These are phyloP conservation scores for Helicoverpa armigera DNA, from an alignment of 1,140 invertebrate genomes.

Conservation along the genomic window DNA sequence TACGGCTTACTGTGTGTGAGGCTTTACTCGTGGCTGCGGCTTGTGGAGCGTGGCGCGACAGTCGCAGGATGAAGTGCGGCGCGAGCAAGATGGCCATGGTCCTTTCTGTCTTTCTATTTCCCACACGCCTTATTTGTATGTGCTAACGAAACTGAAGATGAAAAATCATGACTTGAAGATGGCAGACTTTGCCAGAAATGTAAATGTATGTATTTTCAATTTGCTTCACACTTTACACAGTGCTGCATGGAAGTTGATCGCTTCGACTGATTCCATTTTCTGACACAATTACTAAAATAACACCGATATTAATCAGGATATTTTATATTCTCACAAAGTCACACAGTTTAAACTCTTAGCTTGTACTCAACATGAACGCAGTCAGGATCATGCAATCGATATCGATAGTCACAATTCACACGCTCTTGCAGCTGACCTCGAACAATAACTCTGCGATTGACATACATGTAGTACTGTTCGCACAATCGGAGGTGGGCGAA, in stretches of 20 bases:
- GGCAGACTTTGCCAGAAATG: constrained; percentile 14
- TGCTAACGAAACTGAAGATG: constrained; percentile 76
- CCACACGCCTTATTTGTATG: constrained; percentile 64
- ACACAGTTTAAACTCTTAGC: neutral
- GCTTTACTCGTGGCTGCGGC: constrained; percentile 67
- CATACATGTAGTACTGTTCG: constrained; percentile 46
- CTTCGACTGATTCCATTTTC: constrained; percentile 39
- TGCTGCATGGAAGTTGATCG: constrained; percentile 51
- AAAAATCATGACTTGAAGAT: constrained; percentile 38
- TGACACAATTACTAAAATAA: neutral
- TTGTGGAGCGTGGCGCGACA: constrained; percentile 60
- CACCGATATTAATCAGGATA: neutral
- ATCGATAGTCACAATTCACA: constrained; percentile 16
- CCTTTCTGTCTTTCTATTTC: constrained; percentile 70
- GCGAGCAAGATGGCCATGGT: constrained; percentile 86
- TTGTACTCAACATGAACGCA: constrained; percentile 23
- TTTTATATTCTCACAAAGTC: neutral
- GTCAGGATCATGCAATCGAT: constrained; percentile 11
- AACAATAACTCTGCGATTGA: constrained; percentile 34
- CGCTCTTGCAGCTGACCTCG: constrained; percentile 19
- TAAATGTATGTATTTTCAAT: constrained; percentile 43
- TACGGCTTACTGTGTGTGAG: constrained; percentile 55
- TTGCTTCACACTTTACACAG: constrained; percentile 44
- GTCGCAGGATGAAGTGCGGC: constrained; percentile 73
- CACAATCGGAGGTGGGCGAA: constrained; percentile 53